Conservation (phyloP, 1,140 invertebrate species). For the Vanessa tameamea region DNA sequence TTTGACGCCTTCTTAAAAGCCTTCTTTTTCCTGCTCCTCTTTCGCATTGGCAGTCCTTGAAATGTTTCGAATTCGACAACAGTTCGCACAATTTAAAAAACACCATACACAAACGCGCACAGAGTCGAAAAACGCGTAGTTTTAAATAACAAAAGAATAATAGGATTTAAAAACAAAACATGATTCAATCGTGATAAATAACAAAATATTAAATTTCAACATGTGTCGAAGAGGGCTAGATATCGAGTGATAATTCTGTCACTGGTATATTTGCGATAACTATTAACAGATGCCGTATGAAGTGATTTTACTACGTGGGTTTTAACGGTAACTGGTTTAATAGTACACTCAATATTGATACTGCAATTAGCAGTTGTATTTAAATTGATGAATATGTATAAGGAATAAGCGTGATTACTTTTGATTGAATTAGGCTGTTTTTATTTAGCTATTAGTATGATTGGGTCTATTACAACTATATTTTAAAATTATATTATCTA, state of each 20-base stretch:
- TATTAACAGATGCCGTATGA: conserved; percentile 60
- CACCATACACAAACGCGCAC: conserved; percentile 58
- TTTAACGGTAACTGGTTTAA: conserved; percentile 43
- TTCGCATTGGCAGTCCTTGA: conserved; percentile 77
- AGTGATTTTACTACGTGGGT: conserved; percentile 50
- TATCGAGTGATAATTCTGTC: conserved; percentile 63
- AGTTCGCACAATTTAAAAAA: conserved; percentile 68
- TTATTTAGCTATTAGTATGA: no score
- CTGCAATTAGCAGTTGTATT: conserved; percentile 17
- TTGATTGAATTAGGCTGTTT: neutral
- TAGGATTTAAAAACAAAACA: conserved; percentile 49
- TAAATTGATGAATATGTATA: neutral
- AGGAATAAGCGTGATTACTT: neutral
- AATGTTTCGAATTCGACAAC: conserved; percentile 70
- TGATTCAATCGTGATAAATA: conserved; percentile 52
- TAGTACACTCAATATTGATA: conserved; percentile 21
- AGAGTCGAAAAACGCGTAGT: neutral
- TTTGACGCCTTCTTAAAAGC: conserved; percentile 59
- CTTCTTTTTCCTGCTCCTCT: conserved; percentile 77
- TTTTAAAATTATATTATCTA: no score
- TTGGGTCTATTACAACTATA: no score
- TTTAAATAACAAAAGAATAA: conserved; percentile 1
- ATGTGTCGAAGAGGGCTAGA: conserved; percentile 59
- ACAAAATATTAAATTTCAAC: conserved; percentile 55
- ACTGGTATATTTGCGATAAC: conserved; percentile 67